phyloP scores from a whole-genome alignment of 2,113 vertebrate genomes.

The Rhinoderma darwinii region DNA sequence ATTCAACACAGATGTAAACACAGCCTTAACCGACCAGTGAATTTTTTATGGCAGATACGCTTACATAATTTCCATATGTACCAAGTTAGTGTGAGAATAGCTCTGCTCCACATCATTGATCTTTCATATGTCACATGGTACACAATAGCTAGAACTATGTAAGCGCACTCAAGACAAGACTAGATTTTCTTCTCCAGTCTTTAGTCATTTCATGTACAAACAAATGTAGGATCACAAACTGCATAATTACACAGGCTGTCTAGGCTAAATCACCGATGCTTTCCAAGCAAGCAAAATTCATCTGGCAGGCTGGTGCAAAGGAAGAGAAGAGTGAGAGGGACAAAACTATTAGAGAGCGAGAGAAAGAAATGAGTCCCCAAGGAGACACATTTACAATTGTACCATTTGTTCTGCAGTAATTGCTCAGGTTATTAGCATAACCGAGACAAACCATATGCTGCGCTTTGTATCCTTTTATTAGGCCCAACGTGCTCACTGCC shows the following conservation, averaged over 20 bases:
- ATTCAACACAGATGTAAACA: too few relatives aligned
- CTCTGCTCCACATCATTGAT: neutral
- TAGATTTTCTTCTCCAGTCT: neutral
- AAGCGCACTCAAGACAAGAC: neutral
- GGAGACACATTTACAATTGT: conserved; percentile 49
- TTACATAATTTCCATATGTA: neutral
- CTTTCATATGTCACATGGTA: neutral
- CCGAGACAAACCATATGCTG: conserved; percentile 57
- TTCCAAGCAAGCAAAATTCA: conserved; percentile 34
- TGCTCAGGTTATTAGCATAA: conserved; percentile 59
- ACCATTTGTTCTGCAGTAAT: conserved; percentile 60
- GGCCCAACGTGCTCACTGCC: conserved; percentile 50
- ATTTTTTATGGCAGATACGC: neutral
- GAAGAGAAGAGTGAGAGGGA: conserved; percentile 43
- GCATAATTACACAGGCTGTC: conserved; percentile 18
- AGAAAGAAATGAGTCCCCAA: conserved; percentile 47
- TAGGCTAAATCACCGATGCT: conserved; percentile 28
- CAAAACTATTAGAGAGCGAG: conserved; percentile 51
- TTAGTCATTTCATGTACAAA: conserved; percentile 19
- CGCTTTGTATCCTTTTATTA: conserved; percentile 55
- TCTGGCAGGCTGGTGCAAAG: conserved; percentile 10
- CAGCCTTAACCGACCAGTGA: neutral
- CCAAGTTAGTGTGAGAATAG: neutral
- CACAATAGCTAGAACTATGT: neutral
- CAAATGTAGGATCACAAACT: conserved; percentile 22